phyloP scores from a whole-genome alignment of 2,888 invertebrate species.

The Heliconius erato region DNA sequence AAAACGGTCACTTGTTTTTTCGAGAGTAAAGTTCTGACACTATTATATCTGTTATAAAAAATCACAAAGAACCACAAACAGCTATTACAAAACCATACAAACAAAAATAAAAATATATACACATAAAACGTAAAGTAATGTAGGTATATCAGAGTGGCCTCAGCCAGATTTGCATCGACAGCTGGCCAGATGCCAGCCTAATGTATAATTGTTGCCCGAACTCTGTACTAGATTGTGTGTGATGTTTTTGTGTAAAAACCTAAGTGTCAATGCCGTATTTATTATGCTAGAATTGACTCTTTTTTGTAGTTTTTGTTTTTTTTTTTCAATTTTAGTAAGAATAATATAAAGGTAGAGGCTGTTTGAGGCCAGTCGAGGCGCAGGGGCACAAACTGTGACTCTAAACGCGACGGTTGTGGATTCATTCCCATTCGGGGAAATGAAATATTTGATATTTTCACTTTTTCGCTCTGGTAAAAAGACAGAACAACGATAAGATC shows the following conservation, averaged over 20 bases:
- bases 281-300: not conserved
- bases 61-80: no score
- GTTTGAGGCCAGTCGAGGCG: no score
- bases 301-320: not conserved
- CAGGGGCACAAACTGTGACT: no score
- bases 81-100: no score
- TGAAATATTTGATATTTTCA: no score
- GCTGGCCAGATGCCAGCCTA: slow-evolving; percentile 53
- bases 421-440: no score
- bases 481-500: no score
- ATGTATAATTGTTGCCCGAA: slow-evolving; percentile 65
- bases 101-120: not conserved
- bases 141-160: slow-evolving; percentile 45
- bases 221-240: slow-evolving; percentile 54
- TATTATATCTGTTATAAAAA: no score
- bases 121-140: slow-evolving; percentile 4
- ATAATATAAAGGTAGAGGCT: not conserved
- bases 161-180: slow-evolving; percentile 50
- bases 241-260: slow-evolving; percentile 24
- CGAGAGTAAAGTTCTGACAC: no score
- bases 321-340: not conserved
- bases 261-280: slow-evolving; percentile 2
- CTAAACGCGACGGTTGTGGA: no score
- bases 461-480: no score
- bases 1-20: no score